Percentiles rank a stretch among this genome's conserved stretches.
Evolutionary conservation across 1,140 invertebrate species (phyloP).

Genomic region (Octopus bimaculoides): DNA sequence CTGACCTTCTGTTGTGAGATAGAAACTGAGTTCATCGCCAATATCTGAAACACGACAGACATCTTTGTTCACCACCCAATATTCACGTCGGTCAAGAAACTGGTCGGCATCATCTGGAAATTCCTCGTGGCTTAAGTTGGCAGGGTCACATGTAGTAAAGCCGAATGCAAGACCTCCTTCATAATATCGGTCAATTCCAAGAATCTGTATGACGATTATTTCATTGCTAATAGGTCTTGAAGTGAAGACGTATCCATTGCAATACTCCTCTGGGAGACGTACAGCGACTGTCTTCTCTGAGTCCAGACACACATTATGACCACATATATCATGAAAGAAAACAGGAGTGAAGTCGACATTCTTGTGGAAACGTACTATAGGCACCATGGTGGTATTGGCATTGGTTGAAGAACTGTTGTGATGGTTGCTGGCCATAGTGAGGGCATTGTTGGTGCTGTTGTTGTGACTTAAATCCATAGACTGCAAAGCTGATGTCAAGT

Average conservation of each 20-base stretch:
- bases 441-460: constrained; percentile 6
- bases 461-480: not conserved
- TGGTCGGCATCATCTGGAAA: constrained; percentile 91
- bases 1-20: constrained; percentile 71
- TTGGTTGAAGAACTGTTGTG: constrained; percentile 19
- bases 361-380: constrained; percentile 36
- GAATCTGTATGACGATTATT: constrained; percentile 78
- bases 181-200: constrained; percentile 81
- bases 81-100: constrained; percentile 89
- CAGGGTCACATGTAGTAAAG: constrained; percentile 89
- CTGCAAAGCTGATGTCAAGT: not conserved
- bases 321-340: constrained; percentile 66
- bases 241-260: constrained; percentile 93
- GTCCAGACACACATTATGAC: constrained; percentile 76
- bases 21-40: constrained; percentile 89
- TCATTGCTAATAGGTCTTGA: constrained; percentile 79
- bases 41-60: constrained; percentile 78
- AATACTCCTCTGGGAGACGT: constrained; percentile 80
- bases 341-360: constrained; percentile 42
- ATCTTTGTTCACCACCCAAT: constrained; percentile 95
- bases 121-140: constrained; percentile 67
- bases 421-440: not conserved
- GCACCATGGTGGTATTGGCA: constrained; percentile 17
- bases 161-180: constrained; percentile 87
- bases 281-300: constrained; percentile 71